A percentile compares a stretch with the other conserved stretches of the same genome.
Evolutionary conservation across 1,140 invertebrate genomes (phyloP).

Genomic region (Conus betulinus): DNA sequence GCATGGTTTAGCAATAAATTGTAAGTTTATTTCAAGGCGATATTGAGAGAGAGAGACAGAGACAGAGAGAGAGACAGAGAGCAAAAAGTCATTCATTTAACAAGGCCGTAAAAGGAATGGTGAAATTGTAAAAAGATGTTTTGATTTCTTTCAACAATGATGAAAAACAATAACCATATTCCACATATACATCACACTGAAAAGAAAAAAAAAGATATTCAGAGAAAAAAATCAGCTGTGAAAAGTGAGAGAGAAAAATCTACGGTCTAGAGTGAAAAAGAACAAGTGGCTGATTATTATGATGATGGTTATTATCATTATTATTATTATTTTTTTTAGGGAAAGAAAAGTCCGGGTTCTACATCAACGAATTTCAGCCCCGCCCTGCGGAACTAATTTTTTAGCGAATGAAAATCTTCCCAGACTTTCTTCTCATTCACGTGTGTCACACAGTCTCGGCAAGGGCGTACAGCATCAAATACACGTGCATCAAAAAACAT

Average conservation of each 20-base stretch:
- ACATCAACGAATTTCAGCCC: not conserved
- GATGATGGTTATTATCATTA: too few relatives aligned
- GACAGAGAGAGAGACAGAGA: slow-evolving; percentile 8
- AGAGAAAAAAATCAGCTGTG: not conserved
- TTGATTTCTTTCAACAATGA: not conserved
- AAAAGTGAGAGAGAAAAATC: not conserved
- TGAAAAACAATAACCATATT: not conserved
- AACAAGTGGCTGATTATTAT: not conserved
- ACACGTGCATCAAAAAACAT: too few relatives aligned
- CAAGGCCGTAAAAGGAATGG: slow-evolving; percentile 26
- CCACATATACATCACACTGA: not conserved
- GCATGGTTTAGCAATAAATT: slow-evolving; percentile 28
- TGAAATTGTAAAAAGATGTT: not conserved
- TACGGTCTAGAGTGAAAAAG: not conserved
- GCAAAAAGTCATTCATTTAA: slow-evolving; percentile 17
- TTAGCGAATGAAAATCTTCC: not conserved
- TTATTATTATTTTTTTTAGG: not conserved
- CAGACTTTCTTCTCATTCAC: not conserved
- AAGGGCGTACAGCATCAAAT: too few relatives aligned
- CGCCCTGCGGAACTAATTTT: not conserved
- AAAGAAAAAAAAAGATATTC: not conserved
- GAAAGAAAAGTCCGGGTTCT: not conserved
- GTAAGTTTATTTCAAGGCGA: slow-evolving; percentile 36
- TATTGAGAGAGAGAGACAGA: slow-evolving; percentile 8
- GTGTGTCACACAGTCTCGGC: not conserved